Base-by-base conservation (phyloP, 2,113 vertebrate genomes). In the Mus spicilegus region DNA sequence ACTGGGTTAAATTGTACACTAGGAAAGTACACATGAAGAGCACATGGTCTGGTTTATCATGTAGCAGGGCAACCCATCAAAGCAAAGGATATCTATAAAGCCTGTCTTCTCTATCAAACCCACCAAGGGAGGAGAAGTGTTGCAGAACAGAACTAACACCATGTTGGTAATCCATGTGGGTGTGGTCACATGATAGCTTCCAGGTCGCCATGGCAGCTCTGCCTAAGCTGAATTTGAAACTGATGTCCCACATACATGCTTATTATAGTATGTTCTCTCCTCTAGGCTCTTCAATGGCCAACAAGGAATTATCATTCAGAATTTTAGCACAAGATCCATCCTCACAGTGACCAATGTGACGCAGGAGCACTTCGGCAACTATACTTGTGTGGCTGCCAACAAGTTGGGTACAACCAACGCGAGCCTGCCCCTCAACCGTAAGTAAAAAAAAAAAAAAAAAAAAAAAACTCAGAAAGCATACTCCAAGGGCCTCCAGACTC, bases 351-450 rank as follows among this genome's bases (percentile, higher is more conserved):
- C 98, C 98, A 99, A 99, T 97, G 99, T 99, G 99, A 99, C 99
- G 98, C 99, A 99, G 98, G 99, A 99, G 98, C 99, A 99, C 98
- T 99, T 99, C 93, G 99, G 99, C 98, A 99, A 99, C 99, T 99
- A 99, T 98, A 99, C 99, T 13, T 99, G 99, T 95, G 99, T 99
- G 97, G 99, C 99, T 96, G 97, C 98, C 99, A 99, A 99, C 99
- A 99, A 99, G 98, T 98, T 99, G 95, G 99, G 99, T 98, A 99
- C 98, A 49, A 99, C 99, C 98, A 99, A 99, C 93, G 99, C 99
- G 98, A 99, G 99, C 98, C 99, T 99, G 99, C 99, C 99, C 99
- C 99, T 99, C 97, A 99, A 98, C 98, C 99, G 99, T 99, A 99
- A 99, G 99, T 99, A 98, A 58, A 58, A 49, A 58, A 58, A 42